Percentiles rank a stretch among this genome's conserved stretches.
Conservation (phyloP, 1,140 invertebrate genomes). For the Drosophila rhopaloa region DNA sequence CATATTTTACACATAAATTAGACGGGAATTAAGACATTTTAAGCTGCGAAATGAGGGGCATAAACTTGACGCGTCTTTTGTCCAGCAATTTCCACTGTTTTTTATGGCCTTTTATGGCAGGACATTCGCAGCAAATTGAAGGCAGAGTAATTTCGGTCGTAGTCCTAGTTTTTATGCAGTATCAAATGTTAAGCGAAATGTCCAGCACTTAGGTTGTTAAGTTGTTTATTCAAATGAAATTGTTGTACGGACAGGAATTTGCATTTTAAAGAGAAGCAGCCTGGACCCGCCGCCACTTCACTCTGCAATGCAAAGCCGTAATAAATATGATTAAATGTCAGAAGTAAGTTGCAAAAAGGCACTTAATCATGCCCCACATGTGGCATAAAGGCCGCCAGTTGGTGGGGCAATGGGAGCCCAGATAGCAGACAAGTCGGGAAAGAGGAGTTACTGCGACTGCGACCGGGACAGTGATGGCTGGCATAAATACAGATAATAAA, state of each 20-base stretch:
- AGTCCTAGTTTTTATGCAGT: constrained; percentile 60
- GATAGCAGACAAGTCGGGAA: constrained; percentile 14
- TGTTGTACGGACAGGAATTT: constrained; percentile 62
- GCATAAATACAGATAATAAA: constrained; percentile 76
- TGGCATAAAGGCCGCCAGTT: constrained; percentile 35
- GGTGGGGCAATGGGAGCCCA: constrained; percentile 6
- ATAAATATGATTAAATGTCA: constrained; percentile 77
- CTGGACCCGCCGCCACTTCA: background rate
- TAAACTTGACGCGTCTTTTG: constrained; percentile 60
- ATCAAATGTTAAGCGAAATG: constrained; percentile 72
- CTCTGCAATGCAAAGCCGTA: constrained; percentile 21
- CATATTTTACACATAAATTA: constrained; percentile 72
- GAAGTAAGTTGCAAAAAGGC: constrained; percentile 65
- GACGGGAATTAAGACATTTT: constrained; percentile 73
- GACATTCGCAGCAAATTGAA: constrained; percentile 68
- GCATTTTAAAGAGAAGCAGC: constrained; percentile 58
- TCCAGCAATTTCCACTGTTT: constrained; percentile 40
- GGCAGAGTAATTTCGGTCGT: constrained; percentile 14
- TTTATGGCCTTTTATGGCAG: constrained; percentile 52
- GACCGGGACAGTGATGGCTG: constrained; percentile 33
- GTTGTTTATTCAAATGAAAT: constrained; percentile 64
- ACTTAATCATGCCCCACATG: constrained; percentile 77
- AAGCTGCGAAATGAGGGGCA: constrained; percentile 60
- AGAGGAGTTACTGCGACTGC: constrained; percentile 9
- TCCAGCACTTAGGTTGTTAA: constrained; percentile 44